Evolutionary conservation across 2,113 vertebrate species (phyloP).

Genomic region (Psephotus haematonotus): DNA sequence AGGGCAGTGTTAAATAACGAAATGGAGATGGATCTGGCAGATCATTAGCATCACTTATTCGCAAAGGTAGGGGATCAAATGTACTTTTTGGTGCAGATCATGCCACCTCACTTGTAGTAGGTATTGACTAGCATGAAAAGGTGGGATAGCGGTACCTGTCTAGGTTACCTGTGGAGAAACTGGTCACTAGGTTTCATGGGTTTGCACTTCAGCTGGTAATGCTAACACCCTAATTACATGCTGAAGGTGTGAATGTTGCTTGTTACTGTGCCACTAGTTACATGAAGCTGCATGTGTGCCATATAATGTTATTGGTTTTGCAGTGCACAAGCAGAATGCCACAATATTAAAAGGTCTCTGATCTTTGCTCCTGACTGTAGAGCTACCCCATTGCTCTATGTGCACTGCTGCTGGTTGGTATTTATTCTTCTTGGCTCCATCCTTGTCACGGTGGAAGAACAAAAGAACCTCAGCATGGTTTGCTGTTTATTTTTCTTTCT

Average conservation of each 20-base stretch:
- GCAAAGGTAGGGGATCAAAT: background rate
- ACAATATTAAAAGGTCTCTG: background rate
- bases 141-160: no score
- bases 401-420: background rate
- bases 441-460: background rate
- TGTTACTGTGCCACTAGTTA: background rate
- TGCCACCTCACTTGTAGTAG: background rate
- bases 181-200: background rate
- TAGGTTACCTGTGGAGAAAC: background rate
- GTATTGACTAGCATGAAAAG: background rate
- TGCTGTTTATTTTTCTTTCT: background rate
- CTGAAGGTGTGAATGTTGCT: background rate
- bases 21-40: background rate
- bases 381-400: background rate
- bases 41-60: background rate
- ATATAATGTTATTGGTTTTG: background rate
- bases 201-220: background rate
- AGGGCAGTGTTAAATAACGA: background rate
- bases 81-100: background rate
- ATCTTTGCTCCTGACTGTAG: background rate
- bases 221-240: rapidly evolving
- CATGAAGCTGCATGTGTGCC: background rate
- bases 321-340: background rate
- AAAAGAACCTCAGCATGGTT: background rate
- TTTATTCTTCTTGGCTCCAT: background rate